Evolutionary conservation across 2,113 vertebrate species (phyloP).

Genomic region (Scolopax mira): DNA sequence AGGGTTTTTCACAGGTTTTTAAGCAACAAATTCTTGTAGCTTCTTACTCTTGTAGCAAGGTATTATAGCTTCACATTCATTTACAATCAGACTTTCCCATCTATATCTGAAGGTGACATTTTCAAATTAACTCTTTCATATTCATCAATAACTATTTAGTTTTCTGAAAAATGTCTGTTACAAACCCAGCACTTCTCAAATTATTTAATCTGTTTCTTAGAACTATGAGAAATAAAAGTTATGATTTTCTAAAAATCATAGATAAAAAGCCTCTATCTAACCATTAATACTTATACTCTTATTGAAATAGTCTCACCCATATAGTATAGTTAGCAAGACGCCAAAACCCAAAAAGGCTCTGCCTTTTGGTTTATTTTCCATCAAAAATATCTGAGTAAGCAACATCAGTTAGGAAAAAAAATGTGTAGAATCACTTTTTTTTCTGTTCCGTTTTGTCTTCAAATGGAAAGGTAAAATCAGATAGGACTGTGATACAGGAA

Average conservation of each 20-base stretch:
- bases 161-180: background rate
- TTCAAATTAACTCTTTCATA: background rate
- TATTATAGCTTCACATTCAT: background rate
- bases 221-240: background rate
- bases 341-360: background rate
- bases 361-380: background rate
- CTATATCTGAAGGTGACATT: background rate
- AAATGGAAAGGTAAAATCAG: background rate
- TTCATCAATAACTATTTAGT: background rate
- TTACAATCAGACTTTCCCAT: background rate
- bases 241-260: background rate
- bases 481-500: background rate
- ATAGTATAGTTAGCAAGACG: background rate
- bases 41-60: background rate
- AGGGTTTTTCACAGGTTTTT: background rate
- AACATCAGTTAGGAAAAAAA: background rate
- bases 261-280: background rate
- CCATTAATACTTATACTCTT: background rate
- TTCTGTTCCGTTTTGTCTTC: background rate
- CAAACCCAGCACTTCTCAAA: background rate
- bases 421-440: background rate
- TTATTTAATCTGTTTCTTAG: background rate
- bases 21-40: background rate
- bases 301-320: background rate
- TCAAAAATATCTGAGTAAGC: background rate